phyloP scores from a whole-genome alignment of 2,113 vertebrate genomes.

The Sarotherodon lohbergeri region DNA sequence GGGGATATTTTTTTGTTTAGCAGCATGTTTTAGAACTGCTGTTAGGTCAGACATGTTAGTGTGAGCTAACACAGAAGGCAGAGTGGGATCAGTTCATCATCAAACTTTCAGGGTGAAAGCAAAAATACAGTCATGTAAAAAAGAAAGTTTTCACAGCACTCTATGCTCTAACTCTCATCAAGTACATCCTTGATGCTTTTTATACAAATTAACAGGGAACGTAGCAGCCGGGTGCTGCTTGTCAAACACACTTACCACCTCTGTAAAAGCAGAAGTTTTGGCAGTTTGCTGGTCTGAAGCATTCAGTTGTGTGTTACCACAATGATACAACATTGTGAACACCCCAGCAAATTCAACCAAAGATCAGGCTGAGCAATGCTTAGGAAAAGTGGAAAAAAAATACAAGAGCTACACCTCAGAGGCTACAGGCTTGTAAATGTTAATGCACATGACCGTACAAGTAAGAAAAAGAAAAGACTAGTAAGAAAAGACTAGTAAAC shows the following conservation, averaged over 20 bases:
- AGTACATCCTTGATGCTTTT: not conserved
- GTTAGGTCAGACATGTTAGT: not conserved
- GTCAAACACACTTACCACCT: not conserved
- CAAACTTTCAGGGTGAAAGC: not conserved
- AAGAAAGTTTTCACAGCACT: not conserved
- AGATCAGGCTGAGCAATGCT: not conserved
- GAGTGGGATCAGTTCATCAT: not conserved
- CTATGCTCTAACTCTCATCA: not conserved
- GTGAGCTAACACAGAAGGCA: not conserved
- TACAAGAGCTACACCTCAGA: not conserved
- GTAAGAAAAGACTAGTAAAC: not conserved
- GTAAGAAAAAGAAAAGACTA: not conserved
- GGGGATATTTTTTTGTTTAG: fast-evolving
- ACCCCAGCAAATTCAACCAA: not conserved
- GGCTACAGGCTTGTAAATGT: not conserved
- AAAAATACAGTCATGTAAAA: not conserved
- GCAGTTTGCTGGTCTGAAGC: not conserved
- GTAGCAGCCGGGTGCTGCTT: not conserved
- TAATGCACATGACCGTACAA: not conserved
- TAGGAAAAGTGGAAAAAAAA: not conserved
- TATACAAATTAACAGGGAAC: not conserved
- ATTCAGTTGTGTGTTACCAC: not conserved
- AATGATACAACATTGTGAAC: not conserved
- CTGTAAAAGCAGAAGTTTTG: not conserved
- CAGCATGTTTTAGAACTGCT: not conserved